Percentiles rank a stretch among this genome's conserved stretches.
These are phyloP conservation scores for Drosophila lacertosa DNA, from an alignment of 1,140 invertebrate species.

Conservation along the genomic window DNA sequence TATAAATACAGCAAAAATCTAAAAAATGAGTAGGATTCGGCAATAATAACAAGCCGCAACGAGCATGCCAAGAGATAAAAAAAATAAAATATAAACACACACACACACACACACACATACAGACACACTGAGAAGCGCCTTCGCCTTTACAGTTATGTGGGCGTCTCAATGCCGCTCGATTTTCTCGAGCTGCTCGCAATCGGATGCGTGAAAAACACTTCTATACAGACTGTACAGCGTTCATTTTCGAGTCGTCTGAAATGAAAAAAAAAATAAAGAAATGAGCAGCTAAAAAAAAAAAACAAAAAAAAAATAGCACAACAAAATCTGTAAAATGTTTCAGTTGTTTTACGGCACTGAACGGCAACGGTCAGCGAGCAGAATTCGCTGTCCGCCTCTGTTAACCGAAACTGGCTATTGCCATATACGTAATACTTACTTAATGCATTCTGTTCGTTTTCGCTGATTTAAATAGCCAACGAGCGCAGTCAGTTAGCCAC, in stretches of 20 bases:
- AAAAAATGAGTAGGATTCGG: slow-evolving; percentile 54
- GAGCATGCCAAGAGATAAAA: slow-evolving; percentile 45
- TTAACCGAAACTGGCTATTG: slow-evolving; percentile 53
- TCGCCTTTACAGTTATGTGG: slow-evolving; percentile 39
- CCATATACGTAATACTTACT: slow-evolving; percentile 61
- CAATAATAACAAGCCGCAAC: slow-evolving; percentile 33
- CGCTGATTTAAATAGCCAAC: slow-evolving; percentile 45
- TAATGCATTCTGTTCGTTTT: slow-evolving; percentile 48
- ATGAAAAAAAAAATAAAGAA: not conserved
- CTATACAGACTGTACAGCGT: slow-evolving; percentile 17
- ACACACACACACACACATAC: slow-evolving; percentile 5
- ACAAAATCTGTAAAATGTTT: slow-evolving; percentile 59
- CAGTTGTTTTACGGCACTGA: slow-evolving; percentile 66
- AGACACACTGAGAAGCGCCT: slow-evolving; percentile 23
- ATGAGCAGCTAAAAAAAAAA: not conserved
- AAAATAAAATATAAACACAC: slow-evolving; percentile 32
- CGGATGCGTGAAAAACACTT: slow-evolving; percentile 23
- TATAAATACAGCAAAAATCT: slow-evolving; percentile 27
- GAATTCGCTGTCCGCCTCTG: slow-evolving; percentile 14
- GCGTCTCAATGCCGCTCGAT: slow-evolving; percentile 47
- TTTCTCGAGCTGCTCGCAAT: slow-evolving; percentile 38
- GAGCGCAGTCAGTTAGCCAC: slow-evolving; percentile 1
- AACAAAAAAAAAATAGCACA: slow-evolving; percentile 1
- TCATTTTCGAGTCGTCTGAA: slow-evolving; percentile 29
- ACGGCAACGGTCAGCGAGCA: slow-evolving; percentile 56